phyloP scores from a whole-genome alignment of 2,797 vertebrate genomes.

The Silurus lanzhouensis region DNA sequence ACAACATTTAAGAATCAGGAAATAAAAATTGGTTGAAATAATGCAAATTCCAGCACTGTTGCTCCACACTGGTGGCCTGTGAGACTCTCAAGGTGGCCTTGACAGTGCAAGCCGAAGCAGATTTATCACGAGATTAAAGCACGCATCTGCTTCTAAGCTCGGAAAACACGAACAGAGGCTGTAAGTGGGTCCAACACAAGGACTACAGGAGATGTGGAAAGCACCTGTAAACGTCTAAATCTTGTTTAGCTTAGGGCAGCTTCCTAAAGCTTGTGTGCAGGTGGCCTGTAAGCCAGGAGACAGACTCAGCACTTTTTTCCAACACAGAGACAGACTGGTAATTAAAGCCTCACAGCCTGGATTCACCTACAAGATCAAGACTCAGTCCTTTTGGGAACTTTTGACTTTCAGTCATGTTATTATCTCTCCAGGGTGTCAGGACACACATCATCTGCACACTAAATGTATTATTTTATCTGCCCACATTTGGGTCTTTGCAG shows the following conservation, averaged over 20 bases:
- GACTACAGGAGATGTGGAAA: conserved; percentile 38
- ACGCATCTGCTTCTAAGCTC: not conserved
- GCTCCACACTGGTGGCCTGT: not conserved
- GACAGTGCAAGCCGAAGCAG: conserved; percentile 61
- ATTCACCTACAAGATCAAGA: conserved; percentile 73
- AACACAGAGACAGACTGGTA: conserved; percentile 66
- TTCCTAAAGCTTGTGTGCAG: conserved; percentile 44
- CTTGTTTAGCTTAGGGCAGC: conserved; percentile 56
- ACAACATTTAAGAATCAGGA: not conserved
- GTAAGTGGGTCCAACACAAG: conserved; percentile 23
- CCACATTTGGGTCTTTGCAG: conserved; percentile 51
- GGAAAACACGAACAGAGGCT: conserved; percentile 59
- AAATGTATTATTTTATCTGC: conserved; percentile 66
- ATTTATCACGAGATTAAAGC: conserved; percentile 66
- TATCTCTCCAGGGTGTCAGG: conserved; percentile 74
- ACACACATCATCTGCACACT: conserved; percentile 61
- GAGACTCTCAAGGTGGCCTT: conserved; percentile 10
- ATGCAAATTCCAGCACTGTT: not conserved
- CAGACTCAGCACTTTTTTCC: conserved; percentile 61
- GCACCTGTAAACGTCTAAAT: conserved; percentile 47
- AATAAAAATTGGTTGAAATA: not conserved
- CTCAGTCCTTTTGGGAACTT: conserved; percentile 66
- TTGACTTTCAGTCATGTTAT: conserved; percentile 66
- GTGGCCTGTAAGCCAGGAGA: conserved; percentile 56
- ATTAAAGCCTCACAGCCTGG: conserved; percentile 72